phyloP scores from a whole-genome alignment of 1,140 invertebrate species.

The Cryptotermes secundus region DNA sequence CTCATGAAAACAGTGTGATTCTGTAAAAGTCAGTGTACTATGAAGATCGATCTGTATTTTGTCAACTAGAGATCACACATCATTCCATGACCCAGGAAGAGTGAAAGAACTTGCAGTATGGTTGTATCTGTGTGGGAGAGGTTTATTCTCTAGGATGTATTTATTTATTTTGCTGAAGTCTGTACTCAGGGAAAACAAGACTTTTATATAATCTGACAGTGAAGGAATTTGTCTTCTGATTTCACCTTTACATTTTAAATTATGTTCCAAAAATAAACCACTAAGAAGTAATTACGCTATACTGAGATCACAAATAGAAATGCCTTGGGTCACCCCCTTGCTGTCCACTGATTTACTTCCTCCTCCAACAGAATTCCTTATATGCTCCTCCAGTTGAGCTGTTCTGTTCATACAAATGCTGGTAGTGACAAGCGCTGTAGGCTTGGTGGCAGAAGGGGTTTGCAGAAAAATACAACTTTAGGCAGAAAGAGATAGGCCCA shows the following conservation, averaged over 20 bases:
- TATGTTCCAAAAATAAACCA: background rate
- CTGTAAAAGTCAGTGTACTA: background rate
- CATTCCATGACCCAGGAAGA: background rate
- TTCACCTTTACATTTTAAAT: background rate
- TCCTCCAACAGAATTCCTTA: too few species aligned
- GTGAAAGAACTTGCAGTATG: too few species aligned
- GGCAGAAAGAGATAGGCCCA: too few species aligned
- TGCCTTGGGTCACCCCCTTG: too few species aligned
- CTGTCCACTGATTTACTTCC: too few species aligned
- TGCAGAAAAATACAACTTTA: too few species aligned
- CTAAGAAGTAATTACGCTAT: background rate
- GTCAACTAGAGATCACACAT: background rate
- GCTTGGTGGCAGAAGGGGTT: too few species aligned
- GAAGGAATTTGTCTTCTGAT: background rate
- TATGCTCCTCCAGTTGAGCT: too few species aligned
- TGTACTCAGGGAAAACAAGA: background rate
- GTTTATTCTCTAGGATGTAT: background rate
- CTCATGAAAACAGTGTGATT: background rate
- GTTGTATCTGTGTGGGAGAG: background rate
- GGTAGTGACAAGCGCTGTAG: too few species aligned
- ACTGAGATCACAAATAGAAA: too few species aligned
- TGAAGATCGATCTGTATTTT: background rate
- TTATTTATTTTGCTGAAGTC: background rate
- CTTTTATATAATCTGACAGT: background rate
- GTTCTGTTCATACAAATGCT: too few species aligned